Percentiles rank a stretch among this genome's conserved stretches.
These are phyloP conservation scores for Rhodeus uyekii DNA, from an alignment of 2,797 vertebrate species.

Conservation along the genomic window DNA sequence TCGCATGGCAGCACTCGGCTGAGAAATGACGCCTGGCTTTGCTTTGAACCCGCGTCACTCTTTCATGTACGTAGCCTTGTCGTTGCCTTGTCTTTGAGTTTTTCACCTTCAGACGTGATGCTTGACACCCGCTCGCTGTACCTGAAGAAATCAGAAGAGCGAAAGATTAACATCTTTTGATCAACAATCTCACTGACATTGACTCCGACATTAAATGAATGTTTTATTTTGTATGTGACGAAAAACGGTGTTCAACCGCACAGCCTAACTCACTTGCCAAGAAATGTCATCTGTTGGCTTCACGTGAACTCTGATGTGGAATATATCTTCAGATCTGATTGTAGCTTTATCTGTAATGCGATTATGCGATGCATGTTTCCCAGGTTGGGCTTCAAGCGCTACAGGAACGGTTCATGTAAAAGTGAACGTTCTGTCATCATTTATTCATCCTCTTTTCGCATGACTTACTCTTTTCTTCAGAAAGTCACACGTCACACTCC, in stretches of 20 bases:
- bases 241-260: background rate
- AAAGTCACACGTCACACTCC: too few relatives aligned
- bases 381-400: background rate
- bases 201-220: constrained; percentile 32
- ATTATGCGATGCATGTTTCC: constrained; percentile 6
- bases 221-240: constrained; percentile 21
- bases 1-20: constrained; percentile 33
- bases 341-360: background rate
- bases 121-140: constrained; percentile 4
- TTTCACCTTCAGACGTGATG: constrained; percentile 29
- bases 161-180: constrained; percentile 41
- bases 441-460: background rate
- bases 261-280: background rate
- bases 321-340: constrained; percentile 6
- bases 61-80: constrained; percentile 42
- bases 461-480: background rate
- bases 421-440: background rate
- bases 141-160: constrained; percentile 18
- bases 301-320: background rate
- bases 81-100: constrained; percentile 4
- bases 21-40: constrained; percentile 9
- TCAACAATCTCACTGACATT: constrained; percentile 30
- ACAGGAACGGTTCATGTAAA: background rate
- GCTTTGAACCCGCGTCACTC: constrained; percentile 18
- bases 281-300: constrained; percentile 8